Conservation (phyloP, 2,797 vertebrate species). For the Muscicapa striata region DNA sequence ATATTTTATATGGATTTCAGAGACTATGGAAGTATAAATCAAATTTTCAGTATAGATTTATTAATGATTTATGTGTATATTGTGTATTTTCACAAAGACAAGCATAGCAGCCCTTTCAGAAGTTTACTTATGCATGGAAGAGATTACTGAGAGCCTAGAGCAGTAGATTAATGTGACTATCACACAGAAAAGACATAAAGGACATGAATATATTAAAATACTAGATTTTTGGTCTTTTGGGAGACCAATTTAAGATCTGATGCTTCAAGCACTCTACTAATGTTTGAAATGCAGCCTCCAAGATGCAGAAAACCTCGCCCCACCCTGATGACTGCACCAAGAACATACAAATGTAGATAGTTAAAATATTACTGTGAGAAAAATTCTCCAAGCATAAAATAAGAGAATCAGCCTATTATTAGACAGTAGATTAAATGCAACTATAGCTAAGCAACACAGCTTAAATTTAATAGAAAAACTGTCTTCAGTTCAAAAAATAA, state of each 20-base stretch:
- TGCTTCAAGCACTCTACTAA: not conserved
- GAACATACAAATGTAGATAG: not conserved
- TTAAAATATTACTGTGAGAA: slow-evolving; percentile 21
- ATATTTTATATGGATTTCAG: not conserved
- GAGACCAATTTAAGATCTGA: not conserved
- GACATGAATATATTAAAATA: slow-evolving; percentile 3
- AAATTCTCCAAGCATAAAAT: not conserved
- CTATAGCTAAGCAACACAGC: not conserved
- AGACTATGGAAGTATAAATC: not conserved
- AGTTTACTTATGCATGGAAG: not conserved
- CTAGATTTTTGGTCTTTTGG: not conserved
- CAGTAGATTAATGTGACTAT: not conserved
- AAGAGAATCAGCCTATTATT: not conserved
- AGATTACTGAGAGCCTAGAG: not conserved
- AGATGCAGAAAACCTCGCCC: not conserved
- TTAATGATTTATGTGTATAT: not conserved
- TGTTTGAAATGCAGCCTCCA: not conserved
- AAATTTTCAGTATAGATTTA: not conserved
- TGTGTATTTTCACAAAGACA: not conserved
- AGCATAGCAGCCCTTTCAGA: not conserved
- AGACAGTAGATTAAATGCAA: not conserved
- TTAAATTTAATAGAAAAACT: not conserved
- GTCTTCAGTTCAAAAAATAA: not conserved
- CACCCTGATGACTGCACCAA: not conserved
- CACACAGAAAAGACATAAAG: slow-evolving; percentile 18